phyloP scores from a whole-genome alignment of 2,888 invertebrate species.

The Ommatoiulus sabulosus region DNA sequence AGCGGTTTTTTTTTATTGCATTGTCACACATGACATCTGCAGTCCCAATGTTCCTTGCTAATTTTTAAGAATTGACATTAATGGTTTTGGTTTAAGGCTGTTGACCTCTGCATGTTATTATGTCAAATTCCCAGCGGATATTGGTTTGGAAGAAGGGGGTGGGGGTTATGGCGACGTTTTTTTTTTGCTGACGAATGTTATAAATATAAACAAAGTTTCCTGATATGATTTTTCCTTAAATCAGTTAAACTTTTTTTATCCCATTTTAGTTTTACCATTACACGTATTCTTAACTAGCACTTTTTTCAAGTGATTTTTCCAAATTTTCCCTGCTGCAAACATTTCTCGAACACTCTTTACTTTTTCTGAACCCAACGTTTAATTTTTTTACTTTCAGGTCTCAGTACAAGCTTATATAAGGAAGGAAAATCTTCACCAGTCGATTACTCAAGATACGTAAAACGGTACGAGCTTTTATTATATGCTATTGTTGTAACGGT shows the following conservation, averaged over 20 bases:
- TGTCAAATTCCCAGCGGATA: not conserved
- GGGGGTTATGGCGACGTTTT: not conserved
- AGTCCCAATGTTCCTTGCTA: not conserved
- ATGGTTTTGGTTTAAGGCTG: not conserved
- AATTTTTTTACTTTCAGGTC: slow-evolving; percentile 41
- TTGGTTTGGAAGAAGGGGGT: not conserved
- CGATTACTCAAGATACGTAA: slow-evolving; percentile 90
- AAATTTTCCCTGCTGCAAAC: too few relatives aligned
- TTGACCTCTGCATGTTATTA: not conserved
- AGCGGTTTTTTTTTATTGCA: not conserved
- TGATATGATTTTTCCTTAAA: too few relatives aligned
- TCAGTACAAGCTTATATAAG: slow-evolving; percentile 57
- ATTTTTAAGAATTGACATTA: not conserved
- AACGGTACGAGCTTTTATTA: slow-evolving; percentile 70
- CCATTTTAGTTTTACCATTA: too few relatives aligned
- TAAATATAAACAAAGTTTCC: too few relatives aligned
- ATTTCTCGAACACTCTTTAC: too few relatives aligned
- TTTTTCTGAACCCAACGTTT: not conserved
- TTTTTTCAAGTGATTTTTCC: too few relatives aligned
- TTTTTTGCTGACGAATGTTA: too few relatives aligned
- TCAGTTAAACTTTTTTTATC: too few relatives aligned
- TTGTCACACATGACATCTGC: slow-evolving; percentile 17
- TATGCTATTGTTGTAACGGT: not conserved
- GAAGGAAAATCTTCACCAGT: slow-evolving; percentile 69
- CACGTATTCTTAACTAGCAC: too few relatives aligned